Evolutionary conservation across 2,888 invertebrate genomes (phyloP).

Genomic region (Orthonevra nobilis): DNA sequence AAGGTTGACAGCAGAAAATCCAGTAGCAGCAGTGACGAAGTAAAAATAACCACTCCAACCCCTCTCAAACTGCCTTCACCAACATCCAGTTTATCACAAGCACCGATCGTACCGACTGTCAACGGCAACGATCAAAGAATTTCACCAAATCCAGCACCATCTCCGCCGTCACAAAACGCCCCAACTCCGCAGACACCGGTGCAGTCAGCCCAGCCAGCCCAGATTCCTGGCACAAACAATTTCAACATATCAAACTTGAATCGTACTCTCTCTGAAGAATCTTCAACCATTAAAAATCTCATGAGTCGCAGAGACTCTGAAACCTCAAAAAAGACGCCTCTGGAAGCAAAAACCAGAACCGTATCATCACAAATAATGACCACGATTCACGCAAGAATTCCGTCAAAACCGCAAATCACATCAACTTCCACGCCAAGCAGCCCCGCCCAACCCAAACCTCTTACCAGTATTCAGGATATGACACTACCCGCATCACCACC

Average conservation of each 20-base stretch:
- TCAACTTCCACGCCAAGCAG: conserved; percentile 24
- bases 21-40: conserved; percentile 65
- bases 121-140: conserved; percentile 52
- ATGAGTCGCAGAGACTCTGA: conserved; percentile 64
- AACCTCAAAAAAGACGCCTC: conserved; percentile 13
- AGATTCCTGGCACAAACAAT: conserved; percentile 2
- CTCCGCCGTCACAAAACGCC: conserved; percentile 4
- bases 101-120: conserved; percentile 31
- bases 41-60: conserved; percentile 74
- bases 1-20: conserved; percentile 72
- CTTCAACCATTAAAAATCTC: conserved; percentile 74
- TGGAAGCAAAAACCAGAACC: no score
- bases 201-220: not conserved
- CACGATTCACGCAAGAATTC: conserved; percentile 32
- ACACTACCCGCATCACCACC: conserved; percentile 77
- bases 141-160: conserved; percentile 29
- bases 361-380: conserved; percentile 63
- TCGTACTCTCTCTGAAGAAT: conserved; percentile 74
- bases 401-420: conserved; percentile 28
- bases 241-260: conserved; percentile 73
- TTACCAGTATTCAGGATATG: conserved; percentile 72
- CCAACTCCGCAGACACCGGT: conserved; percentile 1
- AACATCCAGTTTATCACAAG: conserved; percentile 4
- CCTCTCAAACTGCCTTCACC: conserved; percentile 25
- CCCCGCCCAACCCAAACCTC: conserved; percentile 70